Evolutionary conservation across 2,113 vertebrate genomes (phyloP).

Genomic region (Rhineura floridana): DNA sequence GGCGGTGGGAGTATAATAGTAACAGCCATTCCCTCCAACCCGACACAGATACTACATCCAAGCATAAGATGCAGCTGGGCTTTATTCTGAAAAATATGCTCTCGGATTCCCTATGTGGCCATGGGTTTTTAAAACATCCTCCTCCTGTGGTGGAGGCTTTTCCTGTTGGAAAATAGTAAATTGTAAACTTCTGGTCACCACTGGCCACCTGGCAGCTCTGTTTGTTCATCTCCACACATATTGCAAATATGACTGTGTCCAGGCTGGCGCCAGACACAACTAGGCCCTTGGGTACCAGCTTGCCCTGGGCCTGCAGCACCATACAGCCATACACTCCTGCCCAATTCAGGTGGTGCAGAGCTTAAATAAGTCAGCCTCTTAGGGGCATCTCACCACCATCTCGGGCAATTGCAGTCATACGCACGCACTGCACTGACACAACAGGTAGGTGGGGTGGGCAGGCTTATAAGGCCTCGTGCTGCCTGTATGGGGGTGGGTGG

Average conservation of each 20-base stretch:
- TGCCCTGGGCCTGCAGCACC: too few species aligned
- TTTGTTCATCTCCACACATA: background rate
- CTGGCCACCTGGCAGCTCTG: background rate
- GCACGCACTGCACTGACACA: too few species aligned
- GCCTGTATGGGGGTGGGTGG: too few species aligned
- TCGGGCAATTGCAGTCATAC: too few species aligned
- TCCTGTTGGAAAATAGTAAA: background rate
- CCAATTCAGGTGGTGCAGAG: too few species aligned
- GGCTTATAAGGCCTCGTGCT: too few species aligned
- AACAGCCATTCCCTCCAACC: background rate
- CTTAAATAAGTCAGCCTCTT: too few species aligned
- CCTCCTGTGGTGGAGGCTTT: background rate
- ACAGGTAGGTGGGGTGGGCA: too few species aligned
- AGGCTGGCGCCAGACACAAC: too few species aligned
- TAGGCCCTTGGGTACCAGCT: too few species aligned
- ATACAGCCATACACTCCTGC: too few species aligned
- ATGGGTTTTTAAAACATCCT: background rate
- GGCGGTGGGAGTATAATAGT: background rate
- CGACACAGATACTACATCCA: background rate
- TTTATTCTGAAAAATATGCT: background rate
- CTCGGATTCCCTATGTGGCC: background rate
- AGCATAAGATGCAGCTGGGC: background rate
- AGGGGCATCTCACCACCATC: too few species aligned
- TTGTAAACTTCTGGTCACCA: background rate
- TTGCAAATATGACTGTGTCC: background rate